Conservation (phyloP, 2,113 vertebrate species). For the Seriola dumerili region DNA sequence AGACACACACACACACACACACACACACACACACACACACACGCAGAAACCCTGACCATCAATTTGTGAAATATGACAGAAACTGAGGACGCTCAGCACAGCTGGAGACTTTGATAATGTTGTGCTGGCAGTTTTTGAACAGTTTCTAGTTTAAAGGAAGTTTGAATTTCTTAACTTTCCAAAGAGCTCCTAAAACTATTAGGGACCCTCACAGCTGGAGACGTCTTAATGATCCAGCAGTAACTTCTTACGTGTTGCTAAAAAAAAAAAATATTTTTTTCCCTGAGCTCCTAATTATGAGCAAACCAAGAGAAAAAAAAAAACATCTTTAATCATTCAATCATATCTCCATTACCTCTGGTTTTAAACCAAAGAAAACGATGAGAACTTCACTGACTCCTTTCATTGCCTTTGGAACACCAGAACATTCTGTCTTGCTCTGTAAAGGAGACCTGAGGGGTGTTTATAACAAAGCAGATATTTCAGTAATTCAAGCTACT, state of each 20-base stretch:
- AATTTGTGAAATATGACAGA: background rate
- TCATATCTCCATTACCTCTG: background rate
- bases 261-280: background rate
- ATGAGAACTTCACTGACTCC: too few species aligned
- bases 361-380: too few species aligned
- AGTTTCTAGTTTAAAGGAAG: background rate
- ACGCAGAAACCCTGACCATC: background rate
- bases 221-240: background rate
- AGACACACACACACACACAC: slow-evolving; percentile 50
- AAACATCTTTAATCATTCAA: background rate
- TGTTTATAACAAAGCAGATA: too few species aligned
- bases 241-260: background rate
- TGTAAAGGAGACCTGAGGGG: too few species aligned
- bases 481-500: too few species aligned
- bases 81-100: background rate
- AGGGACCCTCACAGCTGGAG: too few species aligned
- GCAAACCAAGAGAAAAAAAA: background rate
- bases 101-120: background rate
- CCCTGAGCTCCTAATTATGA: too few species aligned
- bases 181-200: too few species aligned
- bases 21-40: background rate
- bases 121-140: background rate
- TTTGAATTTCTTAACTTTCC: too few species aligned
- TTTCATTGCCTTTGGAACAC: too few species aligned
- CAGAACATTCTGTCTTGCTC: too few species aligned